Conservation (phyloP, 2,113 vertebrate species). For the Catharus bicknelli region DNA sequence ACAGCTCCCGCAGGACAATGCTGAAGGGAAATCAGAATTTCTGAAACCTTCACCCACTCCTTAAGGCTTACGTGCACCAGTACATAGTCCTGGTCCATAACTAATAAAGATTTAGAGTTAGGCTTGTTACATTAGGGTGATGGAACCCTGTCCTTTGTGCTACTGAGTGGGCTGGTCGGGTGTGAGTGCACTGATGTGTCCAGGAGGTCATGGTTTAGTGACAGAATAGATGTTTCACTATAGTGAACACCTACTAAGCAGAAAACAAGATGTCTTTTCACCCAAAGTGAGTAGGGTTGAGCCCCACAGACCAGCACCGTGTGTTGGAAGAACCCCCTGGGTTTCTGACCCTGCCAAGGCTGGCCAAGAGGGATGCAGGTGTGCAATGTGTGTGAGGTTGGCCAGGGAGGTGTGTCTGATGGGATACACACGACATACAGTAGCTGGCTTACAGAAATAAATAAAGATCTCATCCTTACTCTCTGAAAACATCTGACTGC, state of each 20-base stretch:
- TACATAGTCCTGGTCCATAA: accelerated
- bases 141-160: not conserved
- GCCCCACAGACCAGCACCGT: not conserved
- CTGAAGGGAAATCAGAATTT: not conserved
- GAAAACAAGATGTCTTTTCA: not conserved
- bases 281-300: not conserved
- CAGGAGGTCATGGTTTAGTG: not conserved
- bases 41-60: accelerated
- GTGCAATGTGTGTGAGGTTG: accelerated
- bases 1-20: accelerated
- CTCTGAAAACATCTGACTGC: accelerated
- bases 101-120: not conserved
- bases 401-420: accelerated
- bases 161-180: accelerated
- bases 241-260: not conserved
- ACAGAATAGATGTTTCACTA: not conserved
- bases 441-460: not conserved
- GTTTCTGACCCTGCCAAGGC: not conserved
- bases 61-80: accelerated
- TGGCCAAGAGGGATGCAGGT: accelerated
- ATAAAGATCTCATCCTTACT: not conserved
- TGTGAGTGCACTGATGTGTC: accelerated
- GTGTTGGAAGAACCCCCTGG: not conserved
- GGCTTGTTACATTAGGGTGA: accelerated
- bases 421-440: accelerated